Evolutionary conservation across 2,888 invertebrate genomes (phyloP).

Genomic region (Lissonota sp.): DNA sequence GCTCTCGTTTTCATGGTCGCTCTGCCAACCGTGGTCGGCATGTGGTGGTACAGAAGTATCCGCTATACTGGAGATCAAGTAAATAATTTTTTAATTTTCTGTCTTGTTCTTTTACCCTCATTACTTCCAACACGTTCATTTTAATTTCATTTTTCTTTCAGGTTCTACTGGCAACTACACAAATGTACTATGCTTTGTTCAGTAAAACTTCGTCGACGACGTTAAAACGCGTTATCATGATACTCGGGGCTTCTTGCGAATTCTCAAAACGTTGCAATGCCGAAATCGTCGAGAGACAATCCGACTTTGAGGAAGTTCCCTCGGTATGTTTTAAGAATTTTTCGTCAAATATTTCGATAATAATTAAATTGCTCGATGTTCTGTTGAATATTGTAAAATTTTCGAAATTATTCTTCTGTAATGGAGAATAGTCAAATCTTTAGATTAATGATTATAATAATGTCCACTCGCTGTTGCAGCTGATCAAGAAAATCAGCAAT

Average conservation of each 20-base stretch:
- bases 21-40: conserved; percentile 95
- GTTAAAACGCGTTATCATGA: conserved; percentile 97
- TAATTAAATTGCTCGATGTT: too few relatives aligned
- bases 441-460: too few relatives aligned
- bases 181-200: conserved; percentile 97
- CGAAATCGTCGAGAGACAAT: conserved; percentile 95
- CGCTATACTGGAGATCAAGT: conserved; percentile 98
- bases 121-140: neutral
- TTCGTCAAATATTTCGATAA: too few relatives aligned
- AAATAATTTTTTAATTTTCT: conserved; percentile 59
- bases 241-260: conserved; percentile 97
- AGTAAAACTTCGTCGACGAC: conserved; percentile 98
- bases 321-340: conserved; percentile 87
- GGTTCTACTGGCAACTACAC: conserved; percentile 97
- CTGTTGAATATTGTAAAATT: too few relatives aligned
- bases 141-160: neutral
- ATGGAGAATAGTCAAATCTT: too few relatives aligned
- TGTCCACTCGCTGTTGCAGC: conserved; percentile 84
- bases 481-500: conserved; percentile 95
- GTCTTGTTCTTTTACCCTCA: neutral
- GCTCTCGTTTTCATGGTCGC: conserved; percentile 99
- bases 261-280: conserved; percentile 97
- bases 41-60: conserved; percentile 99
- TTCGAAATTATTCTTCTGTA: too few relatives aligned
- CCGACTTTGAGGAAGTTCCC: conserved; percentile 98